Base-by-base conservation (phyloP, 1,140 invertebrate genomes). In the Lasaia peninsularis region DNA sequence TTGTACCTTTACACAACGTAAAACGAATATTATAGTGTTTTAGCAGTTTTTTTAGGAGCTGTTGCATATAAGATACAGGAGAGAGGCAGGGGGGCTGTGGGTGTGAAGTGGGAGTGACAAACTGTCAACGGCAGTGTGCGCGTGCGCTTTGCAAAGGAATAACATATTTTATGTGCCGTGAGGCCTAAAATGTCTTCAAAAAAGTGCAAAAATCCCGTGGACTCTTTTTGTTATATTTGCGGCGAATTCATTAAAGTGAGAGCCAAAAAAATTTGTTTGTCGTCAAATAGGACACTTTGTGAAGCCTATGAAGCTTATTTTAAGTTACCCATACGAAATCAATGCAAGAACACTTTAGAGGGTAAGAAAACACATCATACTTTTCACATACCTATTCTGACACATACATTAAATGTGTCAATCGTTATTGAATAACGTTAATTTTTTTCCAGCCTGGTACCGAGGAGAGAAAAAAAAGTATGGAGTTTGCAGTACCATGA, bases 401-500 rank as follows among this genome's bases (percentile, higher is more conserved):
- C 12, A 37, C 5, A 14, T 37, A 14, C 34, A 37, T 37, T 14
- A 37, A 37, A 37, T 37, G n/a, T 37, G 34, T 37, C 21, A 28
- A 12, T 24, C 24, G 21, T 51, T 51, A 12, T 28, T 51, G 4
- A n/a, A 9, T 49, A 10, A 49, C 4, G 20, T 49, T 33, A 10
- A n/a, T 53, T 56, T 57, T 60, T 48, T 64, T 64, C 3, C 18
- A 60, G 62, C 10, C 10, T 64, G 62, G 62, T 64, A 64, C 31
- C 62, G 54, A 52, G 40, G 62, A 28, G 63, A 61, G n/a, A 58
- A 52, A 61, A 64, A 59, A 40, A 52, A 28, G 10, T 4, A 61
- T 61, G 58, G 61, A 65, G 44, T 65, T 65, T 61, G 58, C 63
- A 56, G 59, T 58, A 32, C 59, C 58, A 44, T n/a, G n/a, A n/a